Conservation (phyloP, 2,888 invertebrate genomes). For the Andrena fulva region DNA sequence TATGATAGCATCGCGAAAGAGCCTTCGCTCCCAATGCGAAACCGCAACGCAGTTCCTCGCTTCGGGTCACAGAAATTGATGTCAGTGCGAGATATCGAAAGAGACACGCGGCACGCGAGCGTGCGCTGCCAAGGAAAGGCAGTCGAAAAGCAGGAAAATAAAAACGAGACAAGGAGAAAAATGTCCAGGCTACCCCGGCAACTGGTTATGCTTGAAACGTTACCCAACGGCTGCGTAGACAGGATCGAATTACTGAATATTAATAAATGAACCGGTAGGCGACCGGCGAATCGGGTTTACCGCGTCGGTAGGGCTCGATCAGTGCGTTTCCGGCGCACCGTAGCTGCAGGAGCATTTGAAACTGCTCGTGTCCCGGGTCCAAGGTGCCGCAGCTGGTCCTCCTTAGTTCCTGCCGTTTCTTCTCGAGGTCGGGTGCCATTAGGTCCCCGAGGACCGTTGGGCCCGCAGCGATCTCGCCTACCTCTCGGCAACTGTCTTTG, state of each 20-base stretch:
- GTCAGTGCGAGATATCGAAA: too few species aligned
- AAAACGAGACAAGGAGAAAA: too few species aligned
- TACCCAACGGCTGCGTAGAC: neutral
- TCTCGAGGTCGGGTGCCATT: conserved; percentile 82
- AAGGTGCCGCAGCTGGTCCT: conserved; percentile 64
- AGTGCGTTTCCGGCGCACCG: conserved; percentile 71
- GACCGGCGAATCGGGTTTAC: conserved; percentile 64
- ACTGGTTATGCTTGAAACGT: too few species aligned
- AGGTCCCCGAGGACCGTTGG: conserved; percentile 50
- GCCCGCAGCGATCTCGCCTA: conserved; percentile 4
- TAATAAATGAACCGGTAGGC: conserved; percentile 18
- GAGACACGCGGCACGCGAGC: too few species aligned
- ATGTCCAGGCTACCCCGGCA: too few species aligned
- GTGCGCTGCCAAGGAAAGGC: too few species aligned
- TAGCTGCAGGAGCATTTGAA: conserved; percentile 78
- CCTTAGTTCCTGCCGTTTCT: conserved; percentile 77
- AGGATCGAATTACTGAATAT: conserved; percentile 15
- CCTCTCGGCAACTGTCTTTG: neutral
- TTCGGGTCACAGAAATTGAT: too few species aligned
- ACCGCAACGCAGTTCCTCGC: too few species aligned
- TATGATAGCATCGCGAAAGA: too few species aligned
- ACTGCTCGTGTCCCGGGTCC: conserved; percentile 66
- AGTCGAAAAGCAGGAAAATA: too few species aligned
- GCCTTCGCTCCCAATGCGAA: too few species aligned
- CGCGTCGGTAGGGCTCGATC: conserved; percentile 78